Conservation (phyloP, 2,113 vertebrate species). For the Cryptoleucopteryx plumbea region DNA sequence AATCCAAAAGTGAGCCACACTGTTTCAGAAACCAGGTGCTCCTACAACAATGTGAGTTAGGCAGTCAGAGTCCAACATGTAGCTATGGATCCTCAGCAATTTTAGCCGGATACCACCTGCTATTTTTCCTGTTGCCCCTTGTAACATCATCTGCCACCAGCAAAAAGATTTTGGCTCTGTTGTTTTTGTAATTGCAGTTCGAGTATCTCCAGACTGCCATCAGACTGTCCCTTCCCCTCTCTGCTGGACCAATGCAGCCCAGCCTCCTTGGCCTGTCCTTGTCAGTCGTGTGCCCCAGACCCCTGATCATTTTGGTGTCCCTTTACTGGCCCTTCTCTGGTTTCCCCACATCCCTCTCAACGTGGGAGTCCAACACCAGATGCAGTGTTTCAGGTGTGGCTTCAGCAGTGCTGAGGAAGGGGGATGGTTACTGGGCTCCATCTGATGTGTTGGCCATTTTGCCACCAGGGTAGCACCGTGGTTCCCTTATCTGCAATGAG, state of each 20-base stretch:
- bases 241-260: not conserved
- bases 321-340: not conserved
- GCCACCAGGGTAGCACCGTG: not conserved
- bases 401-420: not conserved
- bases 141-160: not conserved
- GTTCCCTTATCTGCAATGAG: not conserved
- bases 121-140: not conserved
- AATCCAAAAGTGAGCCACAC: not conserved
- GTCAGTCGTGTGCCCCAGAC: not conserved
- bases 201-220: not conserved
- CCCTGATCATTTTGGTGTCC: not conserved
- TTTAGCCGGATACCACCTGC: not conserved
- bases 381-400: not conserved
- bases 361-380: rapidly evolving
- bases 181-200: not conserved
- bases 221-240: not conserved
- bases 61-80: not conserved
- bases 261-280: not conserved
- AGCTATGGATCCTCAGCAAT: not conserved
- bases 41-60: not conserved
- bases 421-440: not conserved
- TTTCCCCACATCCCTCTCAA: not conserved
- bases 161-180: not conserved
- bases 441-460: not conserved
- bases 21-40: not conserved